Evolutionary conservation across 1,140 invertebrate genomes (phyloP), one percentile per base, ranked within the genome.

Genomic region (Drosophila simulans): DNA sequence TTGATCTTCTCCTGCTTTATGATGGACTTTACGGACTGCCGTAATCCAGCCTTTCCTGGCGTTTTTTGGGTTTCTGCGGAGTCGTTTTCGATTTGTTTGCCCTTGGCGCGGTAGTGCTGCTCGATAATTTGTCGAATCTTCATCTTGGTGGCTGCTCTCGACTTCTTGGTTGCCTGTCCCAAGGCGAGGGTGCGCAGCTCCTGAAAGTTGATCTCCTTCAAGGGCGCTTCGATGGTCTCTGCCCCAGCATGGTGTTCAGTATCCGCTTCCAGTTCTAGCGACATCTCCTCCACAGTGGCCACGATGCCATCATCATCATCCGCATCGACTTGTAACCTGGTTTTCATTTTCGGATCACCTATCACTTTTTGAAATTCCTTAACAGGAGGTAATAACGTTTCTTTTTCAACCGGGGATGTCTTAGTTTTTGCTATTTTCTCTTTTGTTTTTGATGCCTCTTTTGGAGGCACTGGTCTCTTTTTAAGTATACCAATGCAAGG

Each of bases 401-500:
- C 62, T 53, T 86, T 48, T 55, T 62, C 43, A 31, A 42, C 55
- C 27, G 0, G 11, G 0, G 42, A 13, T 2, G 10, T 7, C 5
- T 52, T 42, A 42, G 5, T 1, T 51, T 72, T 78, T n/a, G 55
- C 45, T 17, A 76, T 89, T 54, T 73, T 91, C 3, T 25, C 57
- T 43, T 90, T 90, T 0, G 12, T n/a, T 59, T 77, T 79, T 0
- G 51, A 2, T 45, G 69, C 77, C 11, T 51, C 66, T 31, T 65
- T 56, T 40, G 46, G 7, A 15, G 42, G 13, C 13, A 37, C 37
- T 0, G n/a, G 17, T 2, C 63, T 51, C 73, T 93, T 93, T 92
- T 95, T 96, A 70, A 97, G 93, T 59, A 97, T 95, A 76, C 96
- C 96, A 66, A 98, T 94, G 43, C 94, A 94, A 2, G 96, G 96